phyloP scores from a whole-genome alignment of 1,140 invertebrate genomes.

The Tetragonula clypearis region DNA sequence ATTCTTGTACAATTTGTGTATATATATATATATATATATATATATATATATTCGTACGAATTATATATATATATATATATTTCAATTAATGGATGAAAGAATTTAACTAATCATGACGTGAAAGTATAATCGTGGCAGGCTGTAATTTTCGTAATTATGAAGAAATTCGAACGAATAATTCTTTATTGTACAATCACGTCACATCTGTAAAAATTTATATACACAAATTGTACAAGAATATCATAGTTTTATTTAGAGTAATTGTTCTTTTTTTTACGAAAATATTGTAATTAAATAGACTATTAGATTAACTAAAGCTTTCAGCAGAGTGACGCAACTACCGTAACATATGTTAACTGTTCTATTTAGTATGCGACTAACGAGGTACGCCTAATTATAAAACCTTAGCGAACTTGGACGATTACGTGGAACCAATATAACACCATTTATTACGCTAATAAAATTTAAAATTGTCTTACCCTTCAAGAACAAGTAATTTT shows the following conservation, averaged over 20 bases:
- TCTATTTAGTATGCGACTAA: slow-evolving; percentile 28
- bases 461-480: not conserved
- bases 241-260: not conserved
- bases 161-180: not conserved
- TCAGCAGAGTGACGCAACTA: slow-evolving; percentile 21
- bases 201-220: slow-evolving; percentile 18
- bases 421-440: not conserved
- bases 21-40: not conserved
- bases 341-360: not conserved
- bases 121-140: not conserved
- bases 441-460: not conserved
- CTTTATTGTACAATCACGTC: slow-evolving; percentile 32
- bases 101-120: not conserved
- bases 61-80: not conserved
- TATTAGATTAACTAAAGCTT: slow-evolving; percentile 37
- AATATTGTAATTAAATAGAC: not conserved
- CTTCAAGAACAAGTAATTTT: not conserved
- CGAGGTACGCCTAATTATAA: slow-evolving; percentile 38
- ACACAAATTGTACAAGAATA: slow-evolving; percentile 36
- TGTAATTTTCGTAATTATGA: not conserved
- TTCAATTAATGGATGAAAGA: not conserved
- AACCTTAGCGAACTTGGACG: slow-evolving; percentile 23
- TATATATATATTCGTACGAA: not conserved
- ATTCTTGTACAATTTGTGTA: too few species aligned
- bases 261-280: not conserved